A percentile compares a stretch with the other conserved stretches of the same genome.
These are phyloP conservation scores for Acanthosepion pharaonis DNA, from an alignment of 2,888 invertebrate genomes.

Conservation along the genomic window DNA sequence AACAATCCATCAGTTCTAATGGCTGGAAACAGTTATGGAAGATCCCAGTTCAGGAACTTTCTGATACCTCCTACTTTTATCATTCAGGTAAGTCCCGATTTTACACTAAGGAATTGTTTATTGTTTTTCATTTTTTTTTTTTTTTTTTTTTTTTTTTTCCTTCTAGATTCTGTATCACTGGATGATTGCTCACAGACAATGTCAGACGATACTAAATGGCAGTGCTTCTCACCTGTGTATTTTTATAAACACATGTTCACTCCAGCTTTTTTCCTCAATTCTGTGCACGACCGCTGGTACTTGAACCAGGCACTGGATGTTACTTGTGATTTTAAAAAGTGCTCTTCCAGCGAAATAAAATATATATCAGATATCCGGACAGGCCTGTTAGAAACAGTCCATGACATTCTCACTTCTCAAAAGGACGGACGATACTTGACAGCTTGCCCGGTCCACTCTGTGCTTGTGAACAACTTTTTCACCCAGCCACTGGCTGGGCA, in stretches of 20 bases:
- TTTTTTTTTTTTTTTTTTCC: neutral
- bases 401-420: constrained; percentile 52
- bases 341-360: constrained; percentile 51
- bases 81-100: too few species aligned
- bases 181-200: constrained; percentile 55
- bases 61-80: too few species aligned
- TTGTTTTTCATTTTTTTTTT: too few species aligned
- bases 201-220: constrained; percentile 52
- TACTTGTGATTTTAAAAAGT: constrained; percentile 52
- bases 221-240: constrained; percentile 57
- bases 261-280: constrained; percentile 58
- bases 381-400: constrained; percentile 49
- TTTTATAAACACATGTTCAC: constrained; percentile 57
- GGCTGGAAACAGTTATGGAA: too few species aligned
- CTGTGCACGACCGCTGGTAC: constrained; percentile 60
- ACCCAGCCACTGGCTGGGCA: constrained; percentile 48
- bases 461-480: constrained; percentile 52
- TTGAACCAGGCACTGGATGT: constrained; percentile 52
- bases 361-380: constrained; percentile 51
- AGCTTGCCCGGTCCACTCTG: constrained; percentile 56
- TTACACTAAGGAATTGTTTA: too few species aligned
- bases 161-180: constrained; percentile 54
- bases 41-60: too few species aligned
- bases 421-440: constrained; percentile 59
- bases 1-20: too few species aligned